A percentile compares a stretch with the other conserved stretches of the same genome.
These are phyloP conservation scores for Eretmochelys imbricata DNA, from an alignment of 2,113 vertebrate genomes.

Conservation along the genomic window DNA sequence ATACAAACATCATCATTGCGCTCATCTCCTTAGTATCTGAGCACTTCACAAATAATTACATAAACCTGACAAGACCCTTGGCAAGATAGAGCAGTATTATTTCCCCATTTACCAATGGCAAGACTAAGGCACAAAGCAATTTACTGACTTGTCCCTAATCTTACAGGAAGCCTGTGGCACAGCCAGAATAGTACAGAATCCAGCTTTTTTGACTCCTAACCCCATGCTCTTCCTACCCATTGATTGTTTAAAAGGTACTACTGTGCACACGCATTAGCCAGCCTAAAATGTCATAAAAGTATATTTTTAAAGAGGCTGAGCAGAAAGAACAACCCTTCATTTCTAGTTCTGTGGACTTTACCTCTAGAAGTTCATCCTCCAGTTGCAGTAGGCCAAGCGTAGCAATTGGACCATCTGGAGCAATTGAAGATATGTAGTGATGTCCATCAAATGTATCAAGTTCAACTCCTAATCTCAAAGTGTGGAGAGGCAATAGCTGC, in stretches of 20 bases:
- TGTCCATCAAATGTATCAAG: constrained; percentile 95
- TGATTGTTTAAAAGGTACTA: not conserved
- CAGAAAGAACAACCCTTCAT: not conserved
- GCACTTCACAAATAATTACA: not conserved
- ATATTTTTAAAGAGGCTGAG: not conserved
- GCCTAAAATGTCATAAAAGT: not conserved
- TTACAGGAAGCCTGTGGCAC: too few relatives aligned
- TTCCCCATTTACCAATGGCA: not conserved
- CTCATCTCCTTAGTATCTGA: not conserved
- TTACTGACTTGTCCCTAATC: not conserved
- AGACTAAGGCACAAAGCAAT: not conserved
- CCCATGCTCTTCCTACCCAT: not conserved
- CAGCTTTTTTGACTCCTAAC: not conserved
- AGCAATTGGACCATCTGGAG: constrained; percentile 87
- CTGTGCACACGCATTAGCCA: not conserved
- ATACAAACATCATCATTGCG: not conserved
- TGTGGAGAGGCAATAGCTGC: constrained; percentile 93
- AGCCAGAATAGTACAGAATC: not conserved
- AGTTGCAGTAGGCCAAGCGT: constrained; percentile 84
- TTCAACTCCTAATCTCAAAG: constrained; percentile 92
- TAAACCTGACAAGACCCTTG: not conserved
- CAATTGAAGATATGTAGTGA: constrained; percentile 95
- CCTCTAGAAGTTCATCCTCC: constrained; percentile 97
- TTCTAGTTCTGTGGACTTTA: constrained; percentile 56
- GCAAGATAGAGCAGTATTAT: not conserved